Conservation (phyloP, 2,888 invertebrate genomes). For the Tortricodes alternella region DNA sequence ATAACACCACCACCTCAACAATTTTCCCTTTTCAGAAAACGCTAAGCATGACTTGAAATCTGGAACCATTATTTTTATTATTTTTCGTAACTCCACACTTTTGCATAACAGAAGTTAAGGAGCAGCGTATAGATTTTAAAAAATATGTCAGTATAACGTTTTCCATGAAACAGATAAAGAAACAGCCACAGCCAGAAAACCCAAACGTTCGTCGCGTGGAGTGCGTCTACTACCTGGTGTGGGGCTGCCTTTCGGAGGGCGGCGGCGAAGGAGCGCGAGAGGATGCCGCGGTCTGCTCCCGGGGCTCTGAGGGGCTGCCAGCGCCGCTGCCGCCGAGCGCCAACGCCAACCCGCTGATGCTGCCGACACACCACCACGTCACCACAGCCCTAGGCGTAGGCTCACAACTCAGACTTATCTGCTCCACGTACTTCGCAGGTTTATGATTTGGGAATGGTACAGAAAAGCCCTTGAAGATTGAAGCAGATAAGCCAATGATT, state of each 20-base stretch:
- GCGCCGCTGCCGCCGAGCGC: slow-evolving; percentile 78
- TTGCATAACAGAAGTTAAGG: too few relatives aligned
- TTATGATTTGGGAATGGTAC: slow-evolving; percentile 15
- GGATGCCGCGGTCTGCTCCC: slow-evolving; percentile 68
- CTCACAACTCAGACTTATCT: slow-evolving; percentile 60
- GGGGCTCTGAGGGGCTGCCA: slow-evolving; percentile 67
- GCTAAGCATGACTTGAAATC: slow-evolving; percentile 40
- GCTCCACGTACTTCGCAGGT: slow-evolving; percentile 58
- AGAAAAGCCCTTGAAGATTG: slow-evolving; percentile 45
- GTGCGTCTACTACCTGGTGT: slow-evolving; percentile 78
- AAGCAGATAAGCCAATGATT: slow-evolving; percentile 71
- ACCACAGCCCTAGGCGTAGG: slow-evolving; percentile 73
- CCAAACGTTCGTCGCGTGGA: slow-evolving; percentile 72
- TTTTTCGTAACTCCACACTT: too few relatives aligned
- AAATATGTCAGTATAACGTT: slow-evolving; percentile 10
- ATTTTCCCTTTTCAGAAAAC: slow-evolving; percentile 46
- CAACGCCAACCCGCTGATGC: slow-evolving; percentile 83
- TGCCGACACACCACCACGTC: slow-evolving; percentile 81
- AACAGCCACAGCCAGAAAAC: slow-evolving; percentile 66
- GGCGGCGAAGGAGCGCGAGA: slow-evolving; percentile 75
- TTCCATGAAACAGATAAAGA: slow-evolving; percentile 27
- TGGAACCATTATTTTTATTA: too few relatives aligned
- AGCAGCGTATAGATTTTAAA: neutral
- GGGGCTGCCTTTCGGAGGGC: slow-evolving; percentile 73
- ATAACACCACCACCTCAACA: slow-evolving; percentile 64